Conservation (phyloP, 2,113 vertebrate species). For the Oreochromis aureus region DNA sequence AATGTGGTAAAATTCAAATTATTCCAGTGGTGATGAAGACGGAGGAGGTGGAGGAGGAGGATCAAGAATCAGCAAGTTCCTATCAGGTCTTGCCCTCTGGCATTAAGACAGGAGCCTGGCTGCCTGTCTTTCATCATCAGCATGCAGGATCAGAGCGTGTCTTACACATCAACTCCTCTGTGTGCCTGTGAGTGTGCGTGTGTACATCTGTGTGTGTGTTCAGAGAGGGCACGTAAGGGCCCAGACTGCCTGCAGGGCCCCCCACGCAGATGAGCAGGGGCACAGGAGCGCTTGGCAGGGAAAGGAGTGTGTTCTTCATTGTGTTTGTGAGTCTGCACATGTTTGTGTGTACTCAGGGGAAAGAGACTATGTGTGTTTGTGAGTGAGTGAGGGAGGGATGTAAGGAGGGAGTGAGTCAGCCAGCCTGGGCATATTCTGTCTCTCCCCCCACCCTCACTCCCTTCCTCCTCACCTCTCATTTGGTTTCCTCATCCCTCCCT, state of each 20-base stretch:
- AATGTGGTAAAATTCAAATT: conserved; percentile 22
- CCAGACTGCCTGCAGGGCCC: conserved; percentile 74
- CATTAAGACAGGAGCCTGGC: conserved; percentile 58
- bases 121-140: conserved; percentile 71
- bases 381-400: conserved; percentile 17
- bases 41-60: conserved; percentile 24
- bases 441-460: neutral
- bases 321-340: conserved; percentile 20
- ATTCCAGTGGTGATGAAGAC: conserved; percentile 37
- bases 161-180: conserved; percentile 60
- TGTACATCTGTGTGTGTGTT: conserved; percentile 32
- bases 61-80: conserved; percentile 54
- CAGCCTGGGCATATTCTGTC: conserved; percentile 42
- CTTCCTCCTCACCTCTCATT: conserved; percentile 38
- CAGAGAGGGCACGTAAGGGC: conserved; percentile 62
- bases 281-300: conserved; percentile 56
- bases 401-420: conserved; percentile 57
- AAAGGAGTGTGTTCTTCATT: conserved; percentile 39
- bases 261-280: conserved; percentile 70
- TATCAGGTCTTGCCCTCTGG: conserved; percentile 64
- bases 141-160: conserved; percentile 64
- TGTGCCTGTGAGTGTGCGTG: conserved; percentile 12
- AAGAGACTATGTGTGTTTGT: conserved; percentile 12
- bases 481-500: conserved; percentile 41
- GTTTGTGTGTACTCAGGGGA: conserved; percentile 23